A percentile compares a stretch with the other conserved stretches of the same genome.
These are phyloP conservation scores for Diorhabda sublineata DNA, from an alignment of 1,140 invertebrate genomes.

Conservation along the genomic window DNA sequence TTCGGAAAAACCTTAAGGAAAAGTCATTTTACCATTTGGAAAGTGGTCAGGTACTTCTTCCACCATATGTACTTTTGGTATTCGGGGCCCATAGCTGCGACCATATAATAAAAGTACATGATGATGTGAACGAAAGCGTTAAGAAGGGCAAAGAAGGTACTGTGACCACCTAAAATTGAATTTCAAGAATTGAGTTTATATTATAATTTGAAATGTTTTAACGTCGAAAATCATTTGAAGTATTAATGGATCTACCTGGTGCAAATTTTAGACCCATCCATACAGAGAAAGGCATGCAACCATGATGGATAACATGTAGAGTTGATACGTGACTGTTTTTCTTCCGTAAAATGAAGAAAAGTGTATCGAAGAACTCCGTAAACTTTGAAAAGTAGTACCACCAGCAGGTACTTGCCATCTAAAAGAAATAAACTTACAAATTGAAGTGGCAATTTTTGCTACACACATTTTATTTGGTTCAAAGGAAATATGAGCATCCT, in stretches of 20 bases:
- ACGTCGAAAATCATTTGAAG: not conserved
- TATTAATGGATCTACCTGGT: conserved; percentile 61
- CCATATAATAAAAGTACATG: conserved; percentile 94
- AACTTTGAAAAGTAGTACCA: conserved; percentile 98
- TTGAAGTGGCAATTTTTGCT: too few relatives aligned
- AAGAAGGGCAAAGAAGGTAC: conserved; percentile 85
- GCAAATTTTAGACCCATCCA: conserved; percentile 97
- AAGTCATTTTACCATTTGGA: conserved; percentile 74
- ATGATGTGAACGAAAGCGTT: conserved; percentile 92
- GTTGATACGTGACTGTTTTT: conserved; percentile 91
- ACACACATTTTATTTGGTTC: too few relatives aligned
- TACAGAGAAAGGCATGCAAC: conserved; percentile 90
- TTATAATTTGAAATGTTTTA: not conserved
- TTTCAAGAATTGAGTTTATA: not conserved
- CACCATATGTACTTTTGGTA: conserved; percentile 92
- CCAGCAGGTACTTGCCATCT: conserved; percentile 93
- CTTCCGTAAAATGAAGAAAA: conserved; percentile 87
- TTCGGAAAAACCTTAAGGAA: not conserved
- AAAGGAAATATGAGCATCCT: too few relatives aligned
- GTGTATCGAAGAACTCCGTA: conserved; percentile 94
- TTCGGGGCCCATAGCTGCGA: conserved; percentile 83
- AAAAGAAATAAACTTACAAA: conserved; percentile 32
- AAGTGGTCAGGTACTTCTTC: conserved; percentile 89
- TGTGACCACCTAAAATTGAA: conserved; percentile 70
- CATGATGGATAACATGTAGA: conserved; percentile 93